These are phyloP conservation scores for Porites divaricata DNA, from an alignment of 92 coral and sea anemone species.

Conservation along the genomic window DNA sequence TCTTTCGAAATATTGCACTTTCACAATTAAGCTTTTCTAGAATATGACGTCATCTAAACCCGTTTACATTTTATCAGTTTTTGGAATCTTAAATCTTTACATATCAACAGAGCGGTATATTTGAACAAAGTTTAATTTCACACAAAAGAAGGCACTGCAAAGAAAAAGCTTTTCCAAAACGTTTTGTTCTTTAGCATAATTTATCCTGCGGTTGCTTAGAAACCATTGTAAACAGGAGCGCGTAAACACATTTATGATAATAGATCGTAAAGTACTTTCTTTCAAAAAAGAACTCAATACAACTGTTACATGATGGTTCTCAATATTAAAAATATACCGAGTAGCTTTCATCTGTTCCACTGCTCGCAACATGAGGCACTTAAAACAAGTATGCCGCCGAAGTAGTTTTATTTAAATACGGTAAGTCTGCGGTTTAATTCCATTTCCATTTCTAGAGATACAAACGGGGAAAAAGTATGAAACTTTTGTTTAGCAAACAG, in stretches of 20 bases:
- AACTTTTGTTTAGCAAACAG: too few species aligned
- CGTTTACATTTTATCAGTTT: too few species aligned
- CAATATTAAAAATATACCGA: constrained; percentile 14
- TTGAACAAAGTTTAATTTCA: not conserved
- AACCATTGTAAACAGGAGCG: constrained; percentile 12
- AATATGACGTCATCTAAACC: too few species aligned
- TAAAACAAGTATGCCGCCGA: not conserved
- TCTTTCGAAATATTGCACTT: not conserved
- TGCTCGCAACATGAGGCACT: not conserved
- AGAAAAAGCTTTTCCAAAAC: not conserved
- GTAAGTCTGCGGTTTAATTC: too few species aligned
- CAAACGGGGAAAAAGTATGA: too few species aligned
- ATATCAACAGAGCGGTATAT: not conserved
- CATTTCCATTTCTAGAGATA: too few species aligned
- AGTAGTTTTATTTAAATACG: not conserved
- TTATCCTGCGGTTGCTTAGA: constrained; percentile 16
- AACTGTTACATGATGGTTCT: not conserved
- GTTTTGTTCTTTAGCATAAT: not conserved
- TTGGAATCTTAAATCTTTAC: not conserved
- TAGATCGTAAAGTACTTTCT: not conserved
- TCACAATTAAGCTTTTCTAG: too few species aligned
- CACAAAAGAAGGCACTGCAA: not conserved
- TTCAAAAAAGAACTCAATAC: constrained; percentile 9
- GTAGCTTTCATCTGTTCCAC: constrained; percentile 14
- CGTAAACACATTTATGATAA: constrained; percentile 9